Evolutionary conservation across 2,797 vertebrate species (phyloP).

Genomic region (Sylvia borin): DNA sequence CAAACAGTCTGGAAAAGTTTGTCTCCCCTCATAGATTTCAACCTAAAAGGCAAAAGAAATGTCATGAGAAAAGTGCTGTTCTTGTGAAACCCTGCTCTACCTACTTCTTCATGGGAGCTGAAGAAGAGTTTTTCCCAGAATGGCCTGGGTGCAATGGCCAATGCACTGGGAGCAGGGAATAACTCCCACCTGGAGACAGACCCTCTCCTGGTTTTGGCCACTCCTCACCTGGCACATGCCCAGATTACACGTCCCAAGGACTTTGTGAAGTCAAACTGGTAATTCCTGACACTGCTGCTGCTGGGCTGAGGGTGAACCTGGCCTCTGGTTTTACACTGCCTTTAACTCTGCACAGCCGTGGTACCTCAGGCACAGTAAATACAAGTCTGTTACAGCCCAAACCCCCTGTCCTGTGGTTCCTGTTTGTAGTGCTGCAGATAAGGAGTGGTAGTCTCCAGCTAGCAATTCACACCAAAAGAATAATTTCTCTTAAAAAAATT

Average conservation of each 20-base stretch:
- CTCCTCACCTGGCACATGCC: neutral
- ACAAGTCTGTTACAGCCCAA: neutral
- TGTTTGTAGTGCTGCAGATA: neutral
- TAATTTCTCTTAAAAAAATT: neutral
- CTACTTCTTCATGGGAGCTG: neutral
- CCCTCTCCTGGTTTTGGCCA: neutral
- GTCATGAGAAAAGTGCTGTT: neutral
- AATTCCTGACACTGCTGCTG: neutral
- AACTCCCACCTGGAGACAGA: neutral
- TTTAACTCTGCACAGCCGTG: neutral
- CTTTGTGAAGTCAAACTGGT: neutral
- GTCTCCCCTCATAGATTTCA: neutral
- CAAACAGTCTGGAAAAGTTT: neutral
- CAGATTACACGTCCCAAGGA: neutral
- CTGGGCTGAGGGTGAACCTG: neutral
- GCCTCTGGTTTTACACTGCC: neutral
- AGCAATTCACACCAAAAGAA: neutral
- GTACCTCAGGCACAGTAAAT: neutral
- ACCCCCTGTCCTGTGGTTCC: neutral
- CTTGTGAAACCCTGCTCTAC: neutral
- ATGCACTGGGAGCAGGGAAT: accelerated
- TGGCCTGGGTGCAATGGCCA: neutral
- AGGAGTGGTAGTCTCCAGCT: neutral
- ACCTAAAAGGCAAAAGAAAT: neutral
- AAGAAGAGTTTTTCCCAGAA: neutral